These are phyloP conservation scores for Callimico goeldii DNA, from an alignment of 2,797 vertebrate species.

Conservation along the genomic window DNA sequence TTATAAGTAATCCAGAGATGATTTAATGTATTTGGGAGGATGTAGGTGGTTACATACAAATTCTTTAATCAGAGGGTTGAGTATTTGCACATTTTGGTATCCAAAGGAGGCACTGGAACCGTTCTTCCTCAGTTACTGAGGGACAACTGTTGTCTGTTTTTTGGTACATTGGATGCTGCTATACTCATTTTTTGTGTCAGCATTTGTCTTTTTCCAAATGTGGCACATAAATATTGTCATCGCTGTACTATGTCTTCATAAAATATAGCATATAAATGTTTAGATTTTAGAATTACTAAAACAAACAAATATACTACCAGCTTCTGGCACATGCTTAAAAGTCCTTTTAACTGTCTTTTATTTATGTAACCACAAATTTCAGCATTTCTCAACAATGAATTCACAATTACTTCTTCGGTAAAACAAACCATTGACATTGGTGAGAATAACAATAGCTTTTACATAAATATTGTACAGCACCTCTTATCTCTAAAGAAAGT, in stretches of 20 bases:
- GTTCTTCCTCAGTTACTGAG: neutral
- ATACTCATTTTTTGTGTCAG: neutral
- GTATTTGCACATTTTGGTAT: neutral
- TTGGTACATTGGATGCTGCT: neutral
- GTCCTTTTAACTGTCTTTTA: conserved; percentile 39
- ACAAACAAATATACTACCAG: neutral
- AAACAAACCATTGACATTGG: neutral
- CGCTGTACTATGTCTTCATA: neutral
- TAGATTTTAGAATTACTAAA: neutral
- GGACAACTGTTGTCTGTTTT: neutral
- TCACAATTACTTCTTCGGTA: neutral
- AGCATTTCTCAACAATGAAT: conserved; percentile 32
- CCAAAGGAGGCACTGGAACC: neutral
- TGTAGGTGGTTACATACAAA: neutral
- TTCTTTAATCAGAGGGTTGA: neutral
- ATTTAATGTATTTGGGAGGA: neutral
- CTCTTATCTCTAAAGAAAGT: conserved; percentile 49
- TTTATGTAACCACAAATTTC: neutral
- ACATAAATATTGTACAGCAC: neutral
- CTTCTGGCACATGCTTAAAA: neutral
- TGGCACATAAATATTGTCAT: neutral
- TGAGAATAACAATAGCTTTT: conserved; percentile 21
- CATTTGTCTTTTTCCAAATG: conserved; percentile 1
- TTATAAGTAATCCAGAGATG: neutral
- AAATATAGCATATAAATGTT: neutral